phyloP scores from a whole-genome alignment of 1,140 invertebrate genomes.

The Drosophila nigromelanica region DNA sequence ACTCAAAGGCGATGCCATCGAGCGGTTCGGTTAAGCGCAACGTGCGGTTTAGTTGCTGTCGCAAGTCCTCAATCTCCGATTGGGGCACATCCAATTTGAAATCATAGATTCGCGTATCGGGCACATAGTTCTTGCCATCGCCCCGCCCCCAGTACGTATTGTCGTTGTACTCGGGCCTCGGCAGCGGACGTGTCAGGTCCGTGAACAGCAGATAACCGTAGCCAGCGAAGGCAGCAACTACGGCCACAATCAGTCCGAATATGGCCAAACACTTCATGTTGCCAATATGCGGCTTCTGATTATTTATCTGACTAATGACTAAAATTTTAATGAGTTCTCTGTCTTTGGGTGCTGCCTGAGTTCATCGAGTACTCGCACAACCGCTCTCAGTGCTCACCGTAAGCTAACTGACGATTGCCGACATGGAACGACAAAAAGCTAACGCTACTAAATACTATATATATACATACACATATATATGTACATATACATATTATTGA shows the following conservation, averaged over 20 bases:
- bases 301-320: constrained; percentile 24
- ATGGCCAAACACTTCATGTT: constrained; percentile 70
- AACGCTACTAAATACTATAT: background rate
- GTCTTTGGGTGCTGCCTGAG: no score
- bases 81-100: constrained; percentile 56
- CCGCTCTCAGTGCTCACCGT: constrained; percentile 10
- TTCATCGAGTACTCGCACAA: no score
- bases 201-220: constrained; percentile 67
- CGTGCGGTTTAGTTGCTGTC: constrained; percentile 86
- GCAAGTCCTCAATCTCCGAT: constrained; percentile 86
- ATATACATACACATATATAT: constrained; percentile 4
- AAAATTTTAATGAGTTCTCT: constrained; percentile 30
- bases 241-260: constrained; percentile 66
- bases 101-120: constrained; percentile 65
- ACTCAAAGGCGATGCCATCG: constrained; percentile 89
- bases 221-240: constrained; percentile 62
- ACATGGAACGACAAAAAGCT: background rate
- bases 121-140: constrained; percentile 56
- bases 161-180: constrained; percentile 69
- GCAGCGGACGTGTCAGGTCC: constrained; percentile 70
- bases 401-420: constrained; percentile 20
- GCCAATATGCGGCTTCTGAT: constrained; percentile 1
- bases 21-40: constrained; percentile 86
- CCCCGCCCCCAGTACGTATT: constrained; percentile 79
- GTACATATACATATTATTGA: constrained; percentile 7